Base-by-base conservation (phyloP, 2,888 invertebrate species). In the Caenorhabditis sp. region DNA sequence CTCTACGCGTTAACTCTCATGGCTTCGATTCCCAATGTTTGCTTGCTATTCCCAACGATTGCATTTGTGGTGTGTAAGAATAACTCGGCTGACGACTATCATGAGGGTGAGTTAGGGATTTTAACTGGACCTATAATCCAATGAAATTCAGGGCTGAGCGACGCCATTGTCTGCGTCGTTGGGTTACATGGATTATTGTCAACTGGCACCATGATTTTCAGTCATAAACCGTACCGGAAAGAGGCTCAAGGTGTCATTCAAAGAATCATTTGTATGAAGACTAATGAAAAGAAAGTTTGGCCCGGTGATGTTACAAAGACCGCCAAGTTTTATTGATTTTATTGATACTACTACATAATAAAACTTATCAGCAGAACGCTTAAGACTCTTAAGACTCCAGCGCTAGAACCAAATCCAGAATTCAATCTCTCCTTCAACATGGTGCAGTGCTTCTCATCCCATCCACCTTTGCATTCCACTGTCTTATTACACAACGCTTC, bases 1-100 rank as follows among this genome's bases (percentile, higher is more conserved):
- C 22, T 70, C 4, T 70, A 70, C 26, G 70, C 70, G 5, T 9
- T 70, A 13, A 51, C 26, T 8, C 22, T 70, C 2, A 60, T 61
- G 70, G 69, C 69, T 4, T 58, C 69, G 0, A 69, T 69, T 20
- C 69, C 69, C 0, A 69, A 69, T 50, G 13, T 69, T 2, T 68
- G 40, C 15, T 28, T 68, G 24, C 58, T 68, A 26, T 15, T 55
- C 0, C 69, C 69, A 15, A 58, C 58, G 1, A 3, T 69, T 18
- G 13, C 28, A 9, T 44, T 58, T 13, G 51, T 61, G 6, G 8
- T 70, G 0, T 20, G 69, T 18, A 51, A 37, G 18, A 37, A 35
- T 35, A 51, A 35, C 13, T 70, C 69, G 24, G n/a, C n/a, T n/a
- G 9, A 37, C 37, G 26, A 56, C 15, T 70, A 70, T 20, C 50